Base-by-base conservation (phyloP, 1,140 invertebrate genomes). In the Leguminivora glycinivorella region DNA sequence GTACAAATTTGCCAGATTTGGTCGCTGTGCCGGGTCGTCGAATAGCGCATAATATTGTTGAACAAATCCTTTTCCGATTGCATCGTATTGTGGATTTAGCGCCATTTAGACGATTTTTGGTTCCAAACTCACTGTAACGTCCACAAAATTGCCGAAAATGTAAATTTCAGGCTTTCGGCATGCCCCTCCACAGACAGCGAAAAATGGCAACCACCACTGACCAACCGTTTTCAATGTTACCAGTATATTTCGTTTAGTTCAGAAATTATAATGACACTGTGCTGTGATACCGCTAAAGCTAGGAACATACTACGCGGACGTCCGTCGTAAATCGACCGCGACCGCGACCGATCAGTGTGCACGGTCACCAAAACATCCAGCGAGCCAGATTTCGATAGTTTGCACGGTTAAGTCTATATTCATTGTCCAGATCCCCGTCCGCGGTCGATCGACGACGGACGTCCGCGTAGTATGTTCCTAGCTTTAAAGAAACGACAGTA, bases 31-130 rank as follows among this genome's bases (percentile, higher is more conserved):
- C 75, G 95, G 95, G 93, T 98, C 96, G 90, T 98, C 98, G 85
- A 98, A 98, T 75, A 97, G 84, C 38, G 93, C 93, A 90, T 98
- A 98, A 92, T 98, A 98, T 93, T 98, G 97, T 78, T 97, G 95
- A 38, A 98, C 97, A 89, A 98, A 98, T 74, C 96, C 95, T 92
- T 97, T 97, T 70, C 97, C 97, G 83, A 98, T 98, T 31, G 95
- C 95, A 85, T 98, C 96, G 85, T 98, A 98, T 81, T 96, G 95
- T 70, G 95, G 95, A 93, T 98, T 98, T 72, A 98, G 92, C 81
- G 96, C 94, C 96, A 97, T 97, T 87, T 86, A 88, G 71, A 78
- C 69, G 75, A 78, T 72, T 75, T 77, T 72, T 71, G 60, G 68
- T 72, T 67, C 70, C 76, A 83, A 81, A 75, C 75, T 70, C 72